Conservation (phyloP, 1,140 invertebrate species). For the Panagrolaimus sp. region DNA sequence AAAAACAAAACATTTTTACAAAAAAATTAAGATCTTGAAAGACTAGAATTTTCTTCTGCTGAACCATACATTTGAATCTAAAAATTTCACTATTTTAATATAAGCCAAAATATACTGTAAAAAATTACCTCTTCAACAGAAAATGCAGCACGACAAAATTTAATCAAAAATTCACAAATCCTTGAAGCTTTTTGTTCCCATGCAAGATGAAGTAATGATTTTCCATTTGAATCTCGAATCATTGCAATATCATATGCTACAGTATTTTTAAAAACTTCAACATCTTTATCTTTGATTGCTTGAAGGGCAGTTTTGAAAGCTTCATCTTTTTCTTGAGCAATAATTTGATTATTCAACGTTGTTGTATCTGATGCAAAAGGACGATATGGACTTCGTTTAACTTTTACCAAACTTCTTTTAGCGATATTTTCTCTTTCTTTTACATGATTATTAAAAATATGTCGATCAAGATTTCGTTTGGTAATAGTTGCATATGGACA, state of each 20-base stretch:
- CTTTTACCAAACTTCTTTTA: not conserved
- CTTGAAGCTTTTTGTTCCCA: not conserved
- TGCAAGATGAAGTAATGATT: not conserved
- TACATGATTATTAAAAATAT: conserved; percentile 48
- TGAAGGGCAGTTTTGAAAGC: not conserved
- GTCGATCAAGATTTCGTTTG: conserved; percentile 55
- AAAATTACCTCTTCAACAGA: not conserved
- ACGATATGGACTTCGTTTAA: conserved; percentile 6
- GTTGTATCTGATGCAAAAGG: not conserved
- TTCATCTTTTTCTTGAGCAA: not conserved
- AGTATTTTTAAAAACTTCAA: not conserved
- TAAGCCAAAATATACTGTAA: not conserved
- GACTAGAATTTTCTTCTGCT: no score
- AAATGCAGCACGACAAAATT: not conserved
- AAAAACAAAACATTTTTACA: no score
- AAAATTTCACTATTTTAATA: no score
- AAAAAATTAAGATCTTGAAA: no score
- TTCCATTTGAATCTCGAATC: not conserved
- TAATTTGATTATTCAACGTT: not conserved
- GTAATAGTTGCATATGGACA: conserved; percentile 88
- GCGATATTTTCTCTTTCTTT: conserved; percentile 4
- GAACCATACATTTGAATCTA: no score
- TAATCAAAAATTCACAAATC: conserved; percentile 1
- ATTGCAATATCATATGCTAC: not conserved
- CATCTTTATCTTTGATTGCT: not conserved